Evolutionary conservation across 2,797 vertebrate genomes (phyloP), one percentile per base, ranked within the genome.

Genomic region (Pelobates cultripes): DNA sequence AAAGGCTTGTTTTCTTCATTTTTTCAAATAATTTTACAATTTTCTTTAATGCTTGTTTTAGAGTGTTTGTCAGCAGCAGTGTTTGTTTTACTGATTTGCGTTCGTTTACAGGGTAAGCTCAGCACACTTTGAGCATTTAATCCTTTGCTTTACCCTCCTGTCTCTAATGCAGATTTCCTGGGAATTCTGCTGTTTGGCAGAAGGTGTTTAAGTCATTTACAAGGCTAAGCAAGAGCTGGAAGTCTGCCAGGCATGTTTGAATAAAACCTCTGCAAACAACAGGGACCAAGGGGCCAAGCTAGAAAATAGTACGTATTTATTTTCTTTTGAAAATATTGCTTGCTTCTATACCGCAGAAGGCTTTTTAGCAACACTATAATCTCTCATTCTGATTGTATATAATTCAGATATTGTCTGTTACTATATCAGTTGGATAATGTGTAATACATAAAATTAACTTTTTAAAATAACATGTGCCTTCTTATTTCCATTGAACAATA

Each of bases 191-290:
- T 66, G 15, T 78, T 76, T 47, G 14, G 79, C 47, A 75, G 0
- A 0, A 86, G 77, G 79, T 57, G 66, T 81, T 87, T 57, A 85
- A 87, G 85, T 81, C 47, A 47, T 78, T 88, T 76, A 77, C 3
- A 6, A 85, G 83, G 79, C 69, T 77, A 81, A 86, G 57, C 85
- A 88, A 85, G n/a, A 70, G 13, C 78, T 88, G 89, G 84, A 84
- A 88, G 63, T 69, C 70, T 79, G 85, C 85, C 86, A 78, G 83
- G 75, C 1, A 0, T 80, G 81, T 87, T 84, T 85, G 85, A 77
- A 83, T 85, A 71, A 86, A 66, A 28, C 79, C 79, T 88, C 72
- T 43, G 3, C 84, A 86, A 88, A 89, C 86, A 89, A 76, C 53
- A 79, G 78, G 73, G 2, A 67, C 84, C 67, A 82, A 75, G 60